These are phyloP conservation scores for Drosophila kurseongensis DNA, from an alignment of 1,140 invertebrate genomes.

Conservation along the genomic window DNA sequence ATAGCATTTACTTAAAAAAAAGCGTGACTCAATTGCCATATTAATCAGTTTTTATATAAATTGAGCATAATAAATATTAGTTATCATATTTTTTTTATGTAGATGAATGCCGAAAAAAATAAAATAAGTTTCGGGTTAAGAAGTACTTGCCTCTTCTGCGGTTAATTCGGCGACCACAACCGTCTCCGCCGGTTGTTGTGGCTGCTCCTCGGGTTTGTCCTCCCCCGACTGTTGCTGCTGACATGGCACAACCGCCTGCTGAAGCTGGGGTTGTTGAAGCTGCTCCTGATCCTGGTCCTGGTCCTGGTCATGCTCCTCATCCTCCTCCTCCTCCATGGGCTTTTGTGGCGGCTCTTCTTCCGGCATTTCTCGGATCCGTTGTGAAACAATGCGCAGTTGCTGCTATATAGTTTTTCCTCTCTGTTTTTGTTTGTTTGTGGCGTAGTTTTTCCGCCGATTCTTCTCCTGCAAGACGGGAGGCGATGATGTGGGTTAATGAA, in stretches of 20 bases:
- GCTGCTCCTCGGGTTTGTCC: neutral
- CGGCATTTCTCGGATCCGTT: slow-evolving; percentile 51
- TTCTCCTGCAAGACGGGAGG: slow-evolving; percentile 21
- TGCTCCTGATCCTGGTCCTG: slow-evolving; percentile 29
- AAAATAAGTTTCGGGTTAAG: neutral
- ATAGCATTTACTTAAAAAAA: no score
- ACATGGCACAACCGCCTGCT: slow-evolving; percentile 4
- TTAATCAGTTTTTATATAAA: no score
- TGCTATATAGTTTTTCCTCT: slow-evolving; percentile 19
- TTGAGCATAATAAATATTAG: no score
- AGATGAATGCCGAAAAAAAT: no score
- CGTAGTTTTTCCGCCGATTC: slow-evolving; percentile 59
- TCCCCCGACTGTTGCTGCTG: slow-evolving; percentile 17
- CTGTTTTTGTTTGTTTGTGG: slow-evolving; percentile 60
- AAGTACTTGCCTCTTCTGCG: slow-evolving; percentile 89
- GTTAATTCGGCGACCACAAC: slow-evolving; percentile 86
- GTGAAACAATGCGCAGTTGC: slow-evolving; percentile 37
- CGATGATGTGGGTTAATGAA: slow-evolving; percentile 67
- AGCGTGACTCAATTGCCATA: no score
- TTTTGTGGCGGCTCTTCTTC: slow-evolving; percentile 72
- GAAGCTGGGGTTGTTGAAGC: slow-evolving; percentile 4
- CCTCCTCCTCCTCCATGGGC: slow-evolving; percentile 67
- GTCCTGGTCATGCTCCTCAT: slow-evolving; percentile 32
- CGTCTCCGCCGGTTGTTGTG: slow-evolving; percentile 11
- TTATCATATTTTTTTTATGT: no score